Evolutionary conservation across 1,140 invertebrate species (phyloP), one percentile per base, ranked within the genome.

Genomic region (Contarinia nasturtii): DNA sequence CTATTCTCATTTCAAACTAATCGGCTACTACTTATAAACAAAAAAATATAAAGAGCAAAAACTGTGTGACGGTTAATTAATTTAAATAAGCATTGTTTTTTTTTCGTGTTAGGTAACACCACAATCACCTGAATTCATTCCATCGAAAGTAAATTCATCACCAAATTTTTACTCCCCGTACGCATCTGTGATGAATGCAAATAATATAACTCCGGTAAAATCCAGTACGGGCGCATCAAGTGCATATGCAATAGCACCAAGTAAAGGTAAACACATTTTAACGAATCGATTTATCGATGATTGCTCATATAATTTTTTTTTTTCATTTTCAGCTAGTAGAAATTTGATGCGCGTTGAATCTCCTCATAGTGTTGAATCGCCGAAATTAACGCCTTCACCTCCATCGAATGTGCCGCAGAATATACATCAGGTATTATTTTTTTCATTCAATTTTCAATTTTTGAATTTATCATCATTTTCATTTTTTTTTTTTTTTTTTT

Each of bases 101-200:
- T 34, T 18, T 38, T 34, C 36, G n/a, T n/a, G n/a, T n/a, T n/a
- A 63, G 60, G 65, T 69, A 50, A 64, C 63, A 36, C 60, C 62
- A 40, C 62, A 67, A 52, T 63, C 65, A 48, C 63, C 65, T 48
- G 67, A 68, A 58, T 68, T 68, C 59, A 64, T 67, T 59, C 65
- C 66, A 58, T 54, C 58, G 48, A 57, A 59, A 53, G 55, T 63
- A 50, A 60, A 58, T 50, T 61, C 60, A 52, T 59, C 60, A 27
- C 53, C 59, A 20, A 63, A 60, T 49, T 63, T 59, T 48, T 63
- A 61, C 46, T 50, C 59, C 54, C 57, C 61, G 53, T 63, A 63
- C 59, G 58, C 44, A 27, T 15, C 33, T 46, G 8, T 34, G 19
- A 56, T 33, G 27, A 27, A 27, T 27, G 49, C 50, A 10, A 34